phyloP scores from a whole-genome alignment of 2,797 vertebrate genomes.

The Esox masquinongy region DNA sequence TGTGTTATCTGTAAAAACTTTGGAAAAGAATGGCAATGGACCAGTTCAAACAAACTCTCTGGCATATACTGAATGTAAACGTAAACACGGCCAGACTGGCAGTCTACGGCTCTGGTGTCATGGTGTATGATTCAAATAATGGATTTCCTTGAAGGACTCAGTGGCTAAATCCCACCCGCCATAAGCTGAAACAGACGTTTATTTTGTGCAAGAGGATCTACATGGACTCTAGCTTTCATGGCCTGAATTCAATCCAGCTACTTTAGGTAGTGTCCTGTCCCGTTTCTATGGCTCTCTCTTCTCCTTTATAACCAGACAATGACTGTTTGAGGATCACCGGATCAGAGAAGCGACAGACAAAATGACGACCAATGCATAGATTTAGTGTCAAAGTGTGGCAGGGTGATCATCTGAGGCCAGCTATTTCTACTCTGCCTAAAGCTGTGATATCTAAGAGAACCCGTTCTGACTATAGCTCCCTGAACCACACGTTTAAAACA shows the following conservation, averaged over 20 bases:
- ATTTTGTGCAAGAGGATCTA: neutral
- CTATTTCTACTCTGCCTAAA: neutral
- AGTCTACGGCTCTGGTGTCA: neutral
- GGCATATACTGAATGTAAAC: neutral
- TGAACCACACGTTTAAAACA: slow-evolving; percentile 16
- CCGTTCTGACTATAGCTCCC: neutral
- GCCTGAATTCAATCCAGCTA: neutral
- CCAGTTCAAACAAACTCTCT: neutral
- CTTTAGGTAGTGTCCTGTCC: neutral
- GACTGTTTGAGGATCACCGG: neutral
- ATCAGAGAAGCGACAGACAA: neutral
- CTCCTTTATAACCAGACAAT: neutral
- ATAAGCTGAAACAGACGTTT: neutral
- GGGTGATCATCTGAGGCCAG: no score
- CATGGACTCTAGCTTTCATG: neutral
- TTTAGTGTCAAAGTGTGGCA: slow-evolving; percentile 5
- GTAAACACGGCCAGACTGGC: neutral
- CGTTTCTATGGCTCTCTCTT: neutral
- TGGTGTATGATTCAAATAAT: neutral
- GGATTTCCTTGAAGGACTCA: neutral
- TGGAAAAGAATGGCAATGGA: no score
- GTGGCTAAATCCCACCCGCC: neutral
- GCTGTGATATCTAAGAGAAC: slow-evolving; percentile 22
- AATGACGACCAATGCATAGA: slow-evolving; percentile 5
- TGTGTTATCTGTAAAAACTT: no score